Conservation (phyloP, 2,113 vertebrate genomes). For the Beaufortia kweichowensis region DNA sequence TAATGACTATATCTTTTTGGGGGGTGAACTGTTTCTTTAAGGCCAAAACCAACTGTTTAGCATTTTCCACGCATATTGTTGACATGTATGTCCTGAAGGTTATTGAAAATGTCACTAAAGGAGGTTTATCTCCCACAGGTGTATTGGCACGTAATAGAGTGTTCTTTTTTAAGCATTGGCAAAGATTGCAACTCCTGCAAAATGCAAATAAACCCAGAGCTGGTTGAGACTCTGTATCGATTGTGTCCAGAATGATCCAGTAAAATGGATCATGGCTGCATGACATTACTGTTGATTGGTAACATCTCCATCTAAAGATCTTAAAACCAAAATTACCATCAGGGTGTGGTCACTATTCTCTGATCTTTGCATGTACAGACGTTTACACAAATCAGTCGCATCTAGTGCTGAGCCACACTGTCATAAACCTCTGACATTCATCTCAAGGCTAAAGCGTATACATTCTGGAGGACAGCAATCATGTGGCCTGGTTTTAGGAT, state of each 20-base stretch:
- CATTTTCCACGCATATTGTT: background rate
- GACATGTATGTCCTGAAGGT: background rate
- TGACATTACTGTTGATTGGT: constrained; percentile 39
- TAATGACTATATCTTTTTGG: no score
- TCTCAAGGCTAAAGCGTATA: background rate
- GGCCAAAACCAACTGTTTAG: background rate
- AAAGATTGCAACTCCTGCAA: constrained; percentile 34
- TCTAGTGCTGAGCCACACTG: background rate
- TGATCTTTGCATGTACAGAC: background rate
- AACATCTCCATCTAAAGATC: background rate
- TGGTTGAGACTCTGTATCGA: constrained; percentile 37
- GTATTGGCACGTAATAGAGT: constrained; percentile 3
- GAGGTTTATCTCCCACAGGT: background rate
- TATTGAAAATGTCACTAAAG: background rate
- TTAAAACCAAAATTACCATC: background rate
- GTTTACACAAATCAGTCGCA: background rate
- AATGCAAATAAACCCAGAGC: constrained; percentile 45
- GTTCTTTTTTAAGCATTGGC: constrained; percentile 34
- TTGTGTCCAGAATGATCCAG: constrained; percentile 34
- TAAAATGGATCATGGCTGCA: constrained; percentile 7
- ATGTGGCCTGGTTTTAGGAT: constrained; percentile 29
- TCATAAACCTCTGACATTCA: constrained; percentile 19
- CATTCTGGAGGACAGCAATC: constrained; percentile 22
- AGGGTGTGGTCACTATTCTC: background rate
- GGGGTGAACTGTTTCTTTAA: no score